Conservation (phyloP, 2,797 vertebrate genomes). For the Ammospiza maritima region DNA sequence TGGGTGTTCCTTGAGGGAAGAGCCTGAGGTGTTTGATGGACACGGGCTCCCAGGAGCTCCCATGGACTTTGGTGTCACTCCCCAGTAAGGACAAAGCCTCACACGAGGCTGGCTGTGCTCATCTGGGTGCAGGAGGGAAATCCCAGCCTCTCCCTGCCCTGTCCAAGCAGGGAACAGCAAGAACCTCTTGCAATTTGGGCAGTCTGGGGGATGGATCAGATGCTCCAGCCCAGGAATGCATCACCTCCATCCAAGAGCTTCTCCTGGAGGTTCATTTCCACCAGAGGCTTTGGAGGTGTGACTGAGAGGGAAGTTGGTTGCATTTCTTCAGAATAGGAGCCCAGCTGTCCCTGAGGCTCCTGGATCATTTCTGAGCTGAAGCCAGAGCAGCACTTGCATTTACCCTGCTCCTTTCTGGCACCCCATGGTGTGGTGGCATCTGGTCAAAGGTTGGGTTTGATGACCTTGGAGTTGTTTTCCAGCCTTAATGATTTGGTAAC, state of each 20-base stretch:
- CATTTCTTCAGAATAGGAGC: too few relatives aligned
- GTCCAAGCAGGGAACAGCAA: neutral
- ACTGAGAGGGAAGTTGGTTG: neutral
- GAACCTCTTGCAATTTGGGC: neutral
- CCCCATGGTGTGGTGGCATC: neutral
- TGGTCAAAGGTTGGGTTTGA: accelerated
- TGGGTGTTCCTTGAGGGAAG: neutral
- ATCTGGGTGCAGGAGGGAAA: neutral
- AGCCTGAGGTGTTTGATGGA: neutral
- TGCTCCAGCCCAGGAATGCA: neutral
- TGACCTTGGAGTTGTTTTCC: neutral
- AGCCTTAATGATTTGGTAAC: neutral
- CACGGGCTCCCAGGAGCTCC: neutral
- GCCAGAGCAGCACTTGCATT: neutral
- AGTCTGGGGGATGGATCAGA: neutral
- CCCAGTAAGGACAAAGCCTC: neutral
- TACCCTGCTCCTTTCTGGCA: neutral
- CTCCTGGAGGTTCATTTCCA: neutral
- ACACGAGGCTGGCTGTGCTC: accelerated
- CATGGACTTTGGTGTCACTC: neutral
- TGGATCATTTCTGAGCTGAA: neutral
- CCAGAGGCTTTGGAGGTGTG: neutral
- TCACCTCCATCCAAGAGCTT: neutral
- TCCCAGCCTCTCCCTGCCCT: neutral
- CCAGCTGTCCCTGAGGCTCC: neutral